Conservation (phyloP, 2,797 vertebrate genomes). For the Lophura swinhoii region DNA sequence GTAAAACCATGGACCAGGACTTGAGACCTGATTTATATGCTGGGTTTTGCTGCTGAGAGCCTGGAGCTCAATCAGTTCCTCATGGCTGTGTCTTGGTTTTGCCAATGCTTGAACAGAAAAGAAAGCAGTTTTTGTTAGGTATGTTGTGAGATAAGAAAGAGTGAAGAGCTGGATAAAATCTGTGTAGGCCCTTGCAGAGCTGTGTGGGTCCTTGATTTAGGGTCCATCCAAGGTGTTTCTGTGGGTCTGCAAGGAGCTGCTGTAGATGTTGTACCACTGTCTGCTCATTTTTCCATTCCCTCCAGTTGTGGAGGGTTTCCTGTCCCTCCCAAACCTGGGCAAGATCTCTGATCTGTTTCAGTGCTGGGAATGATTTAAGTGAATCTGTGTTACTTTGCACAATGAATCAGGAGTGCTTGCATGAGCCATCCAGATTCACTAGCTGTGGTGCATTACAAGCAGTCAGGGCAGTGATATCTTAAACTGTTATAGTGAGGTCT, state of each 20-base stretch:
- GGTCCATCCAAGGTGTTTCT: not conserved
- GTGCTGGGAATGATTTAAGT: not conserved
- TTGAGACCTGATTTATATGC: not conserved
- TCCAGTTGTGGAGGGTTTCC: no score
- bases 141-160: not conserved
- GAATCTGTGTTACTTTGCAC: not conserved
- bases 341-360: not conserved
- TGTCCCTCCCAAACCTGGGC: not conserved
- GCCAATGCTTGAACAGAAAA: not conserved
- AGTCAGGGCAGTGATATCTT: not conserved
- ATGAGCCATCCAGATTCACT: not conserved
- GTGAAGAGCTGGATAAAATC: not conserved
- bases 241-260: not conserved
- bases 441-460: not conserved
- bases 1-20: not conserved
- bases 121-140: not conserved
- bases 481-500: not conserved
- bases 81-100: not conserved
- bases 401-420: not conserved
- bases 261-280: not conserved
- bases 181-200: not conserved
- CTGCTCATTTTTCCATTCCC: not conserved
- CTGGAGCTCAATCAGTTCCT: not conserved
- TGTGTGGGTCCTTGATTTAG: not conserved
- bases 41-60: not conserved